A percentile compares a stretch with the other conserved stretches of the same genome.
Evolutionary conservation across 2,113 vertebrate species (phyloP).

Genomic region (Barnardius zonarius): DNA sequence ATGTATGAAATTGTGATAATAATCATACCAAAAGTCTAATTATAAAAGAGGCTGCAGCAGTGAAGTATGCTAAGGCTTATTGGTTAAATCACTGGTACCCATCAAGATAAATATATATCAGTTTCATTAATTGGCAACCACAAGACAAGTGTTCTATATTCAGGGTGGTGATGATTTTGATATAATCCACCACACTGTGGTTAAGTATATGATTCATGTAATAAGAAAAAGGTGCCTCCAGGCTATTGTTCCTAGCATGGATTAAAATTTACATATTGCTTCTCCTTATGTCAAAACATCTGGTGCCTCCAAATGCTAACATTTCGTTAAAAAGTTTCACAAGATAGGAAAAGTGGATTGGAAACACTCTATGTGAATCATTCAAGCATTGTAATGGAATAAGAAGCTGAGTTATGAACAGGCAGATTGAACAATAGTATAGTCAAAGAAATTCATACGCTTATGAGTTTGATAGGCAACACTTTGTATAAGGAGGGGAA

Average conservation of each 20-base stretch:
- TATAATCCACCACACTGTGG: slow-evolving; percentile 65
- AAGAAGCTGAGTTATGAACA: slow-evolving; percentile 65
- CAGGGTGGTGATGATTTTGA: slow-evolving; percentile 70
- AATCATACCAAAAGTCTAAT: slow-evolving; percentile 52
- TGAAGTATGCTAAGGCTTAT: slow-evolving; percentile 43
- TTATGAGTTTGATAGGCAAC: slow-evolving; percentile 48
- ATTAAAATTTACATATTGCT: slow-evolving; percentile 82
- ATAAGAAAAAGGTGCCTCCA: slow-evolving; percentile 76
- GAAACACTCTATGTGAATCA: slow-evolving; percentile 71
- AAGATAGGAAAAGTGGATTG: slow-evolving; percentile 69
- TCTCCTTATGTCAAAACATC: slow-evolving; percentile 83
- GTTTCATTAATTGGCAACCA: slow-evolving; percentile 73
- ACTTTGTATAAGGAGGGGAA: background rate
- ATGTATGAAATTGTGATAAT: slow-evolving; percentile 23
- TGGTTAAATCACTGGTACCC: slow-evolving; percentile 54
- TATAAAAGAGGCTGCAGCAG: background rate
- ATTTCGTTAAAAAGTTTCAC: slow-evolving; percentile 77
- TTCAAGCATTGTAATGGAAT: slow-evolving; percentile 75
- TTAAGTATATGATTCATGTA: slow-evolving; percentile 78
- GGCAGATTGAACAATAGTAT: slow-evolving; percentile 52
- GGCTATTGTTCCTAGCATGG: slow-evolving; percentile 78
- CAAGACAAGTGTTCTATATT: slow-evolving; percentile 66
- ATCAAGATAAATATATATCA: slow-evolving; percentile 68
- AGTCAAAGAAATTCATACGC: slow-evolving; percentile 67
- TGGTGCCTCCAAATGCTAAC: slow-evolving; percentile 78